Percentiles rank a stretch among this genome's conserved stretches.
Conservation (phyloP, 2,888 invertebrate genomes). For the Pycnomerus fuliginosus region DNA sequence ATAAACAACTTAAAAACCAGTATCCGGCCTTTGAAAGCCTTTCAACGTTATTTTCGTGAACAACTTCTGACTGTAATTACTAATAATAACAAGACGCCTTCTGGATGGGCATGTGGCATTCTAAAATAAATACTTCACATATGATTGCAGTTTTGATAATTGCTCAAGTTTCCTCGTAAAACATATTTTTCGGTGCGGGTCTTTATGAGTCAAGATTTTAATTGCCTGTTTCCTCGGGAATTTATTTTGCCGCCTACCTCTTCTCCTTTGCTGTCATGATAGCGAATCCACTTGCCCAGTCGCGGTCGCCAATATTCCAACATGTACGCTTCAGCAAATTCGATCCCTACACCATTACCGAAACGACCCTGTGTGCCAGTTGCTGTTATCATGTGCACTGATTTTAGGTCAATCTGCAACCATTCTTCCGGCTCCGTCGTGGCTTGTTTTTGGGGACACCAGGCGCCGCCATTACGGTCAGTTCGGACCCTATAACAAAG, state of each 20-base stretch:
- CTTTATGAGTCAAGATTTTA: too few species aligned
- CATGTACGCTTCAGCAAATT: constrained; percentile 82
- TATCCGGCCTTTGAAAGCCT: constrained; percentile 30
- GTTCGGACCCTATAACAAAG: constrained; percentile 69
- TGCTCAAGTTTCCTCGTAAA: constrained; percentile 30
- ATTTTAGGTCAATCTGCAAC: constrained; percentile 77
- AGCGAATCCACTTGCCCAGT: constrained; percentile 79
- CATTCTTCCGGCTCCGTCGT: constrained; percentile 75
- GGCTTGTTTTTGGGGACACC: constrained; percentile 88
- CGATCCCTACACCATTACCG: constrained; percentile 87
- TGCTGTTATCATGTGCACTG: constrained; percentile 80
- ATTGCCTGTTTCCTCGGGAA: too few species aligned
- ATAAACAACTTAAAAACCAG: constrained; percentile 19
- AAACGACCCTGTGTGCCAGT: constrained; percentile 86
- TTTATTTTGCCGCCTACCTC: constrained; percentile 62
- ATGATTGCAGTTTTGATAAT: constrained; percentile 42
- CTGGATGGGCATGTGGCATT: constrained; percentile 28
- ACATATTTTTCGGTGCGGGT: too few species aligned
- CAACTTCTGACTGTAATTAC: constrained; percentile 25
- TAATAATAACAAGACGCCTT: constrained; percentile 30
- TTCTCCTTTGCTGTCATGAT: constrained; percentile 70
- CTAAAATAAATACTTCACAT: constrained; percentile 29
- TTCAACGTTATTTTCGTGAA: constrained; percentile 25
- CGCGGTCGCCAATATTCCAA: constrained; percentile 83
- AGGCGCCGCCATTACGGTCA: constrained; percentile 85